These are phyloP conservation scores for Maconellicoccus hirsutus DNA, from an alignment of 1,140 invertebrate genomes.

Conservation along the genomic window DNA sequence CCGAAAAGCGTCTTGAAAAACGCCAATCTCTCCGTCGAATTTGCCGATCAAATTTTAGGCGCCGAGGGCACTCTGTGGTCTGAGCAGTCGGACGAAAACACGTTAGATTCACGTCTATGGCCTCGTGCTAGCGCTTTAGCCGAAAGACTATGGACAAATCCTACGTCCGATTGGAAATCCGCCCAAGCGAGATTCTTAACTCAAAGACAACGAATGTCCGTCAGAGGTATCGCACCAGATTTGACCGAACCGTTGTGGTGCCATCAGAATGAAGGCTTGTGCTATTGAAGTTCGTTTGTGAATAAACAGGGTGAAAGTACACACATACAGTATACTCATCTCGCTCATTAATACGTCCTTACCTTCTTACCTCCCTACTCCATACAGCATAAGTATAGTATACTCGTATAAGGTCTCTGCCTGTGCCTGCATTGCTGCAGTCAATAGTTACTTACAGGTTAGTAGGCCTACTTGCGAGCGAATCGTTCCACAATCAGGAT, in stretches of 20 bases:
- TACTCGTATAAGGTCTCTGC: too few species aligned
- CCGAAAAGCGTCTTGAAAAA: constrained; percentile 41
- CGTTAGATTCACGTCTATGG: constrained; percentile 57
- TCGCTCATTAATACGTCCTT: too few species aligned
- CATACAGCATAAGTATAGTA: too few species aligned
- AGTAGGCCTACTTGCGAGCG: too few species aligned
- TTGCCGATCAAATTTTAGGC: background rate
- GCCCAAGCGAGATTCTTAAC: constrained; percentile 43
- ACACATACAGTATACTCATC: too few species aligned
- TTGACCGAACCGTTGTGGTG: constrained; percentile 63
- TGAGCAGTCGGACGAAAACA: constrained; percentile 55
- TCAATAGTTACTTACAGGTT: too few species aligned
- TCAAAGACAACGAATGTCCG: constrained; percentile 50
- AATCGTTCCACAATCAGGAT: too few species aligned
- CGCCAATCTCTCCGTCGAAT: background rate
- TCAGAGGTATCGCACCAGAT: constrained; percentile 50
- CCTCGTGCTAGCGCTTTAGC: constrained; percentile 61
- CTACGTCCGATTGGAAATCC: constrained; percentile 31
- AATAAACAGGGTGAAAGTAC: too few species aligned
- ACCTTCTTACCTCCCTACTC: too few species aligned
- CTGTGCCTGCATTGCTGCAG: too few species aligned
- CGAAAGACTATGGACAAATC: constrained; percentile 65
- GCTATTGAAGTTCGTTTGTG: constrained; percentile 31
- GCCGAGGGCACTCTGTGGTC: constrained; percentile 46
- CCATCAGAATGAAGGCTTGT: constrained; percentile 53